Conservation (phyloP, 2,888 invertebrate species). For the Acrocera orbiculus region DNA sequence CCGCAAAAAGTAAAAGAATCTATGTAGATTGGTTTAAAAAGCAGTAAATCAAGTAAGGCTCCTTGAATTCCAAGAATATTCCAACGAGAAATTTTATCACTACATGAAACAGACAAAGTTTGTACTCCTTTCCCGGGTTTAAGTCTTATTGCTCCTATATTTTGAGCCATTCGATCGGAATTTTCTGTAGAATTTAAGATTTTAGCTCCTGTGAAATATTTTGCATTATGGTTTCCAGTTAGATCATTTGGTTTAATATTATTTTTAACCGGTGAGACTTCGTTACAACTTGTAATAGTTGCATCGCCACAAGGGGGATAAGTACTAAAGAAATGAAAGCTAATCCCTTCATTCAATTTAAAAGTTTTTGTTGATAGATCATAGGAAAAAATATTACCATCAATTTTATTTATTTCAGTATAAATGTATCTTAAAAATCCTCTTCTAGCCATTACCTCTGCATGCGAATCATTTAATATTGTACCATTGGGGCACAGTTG, state of each 20-base stretch:
- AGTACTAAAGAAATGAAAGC: slow-evolving; percentile 71
- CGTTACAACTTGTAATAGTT: too few species aligned
- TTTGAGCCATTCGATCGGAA: slow-evolving; percentile 40
- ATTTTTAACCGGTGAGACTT: too few species aligned
- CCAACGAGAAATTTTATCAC: slow-evolving; percentile 88
- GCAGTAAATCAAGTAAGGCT: slow-evolving; percentile 49
- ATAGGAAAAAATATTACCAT: slow-evolving; percentile 23
- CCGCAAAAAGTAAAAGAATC: slow-evolving; percentile 52
- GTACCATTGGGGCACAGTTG: slow-evolving; percentile 48
- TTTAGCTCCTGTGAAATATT: slow-evolving; percentile 82
- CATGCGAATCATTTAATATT: slow-evolving; percentile 77
- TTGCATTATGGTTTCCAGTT: slow-evolving; percentile 10
- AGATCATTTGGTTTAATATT: slow-evolving; percentile 8
- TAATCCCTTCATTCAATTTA: slow-evolving; percentile 37
- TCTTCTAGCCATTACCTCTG: slow-evolving; percentile 72
- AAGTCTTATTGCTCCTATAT: slow-evolving; percentile 53
- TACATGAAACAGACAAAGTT: slow-evolving; percentile 80
- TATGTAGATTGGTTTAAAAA: slow-evolving; percentile 50
- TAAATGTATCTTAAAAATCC: slow-evolving; percentile 64
- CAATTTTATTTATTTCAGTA: slow-evolving; percentile 35
- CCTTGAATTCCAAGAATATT: slow-evolving; percentile 73
- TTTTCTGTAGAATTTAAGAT: slow-evolving; percentile 37
- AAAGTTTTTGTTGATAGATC: slow-evolving; percentile 26
- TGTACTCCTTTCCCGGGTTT: slow-evolving; percentile 84
- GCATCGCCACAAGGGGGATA: slow-evolving; percentile 90